phyloP scores from a whole-genome alignment of 1,140 invertebrate genomes.

The Bombus turneri region DNA sequence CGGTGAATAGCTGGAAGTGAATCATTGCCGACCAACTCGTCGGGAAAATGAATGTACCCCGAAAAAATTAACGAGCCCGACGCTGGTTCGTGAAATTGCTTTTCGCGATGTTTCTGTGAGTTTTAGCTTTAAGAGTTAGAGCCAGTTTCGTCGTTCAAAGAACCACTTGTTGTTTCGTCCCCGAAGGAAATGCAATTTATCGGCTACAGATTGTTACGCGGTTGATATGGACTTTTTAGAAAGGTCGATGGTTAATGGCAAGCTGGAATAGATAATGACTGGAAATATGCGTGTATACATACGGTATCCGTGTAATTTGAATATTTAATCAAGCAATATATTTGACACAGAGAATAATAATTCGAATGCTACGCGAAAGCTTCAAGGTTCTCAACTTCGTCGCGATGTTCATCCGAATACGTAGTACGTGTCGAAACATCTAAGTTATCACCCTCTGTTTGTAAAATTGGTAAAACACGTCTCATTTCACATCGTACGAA shows the following conservation, averaged over 20 bases:
- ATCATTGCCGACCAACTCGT: constrained; percentile 4
- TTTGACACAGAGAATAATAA: neutral
- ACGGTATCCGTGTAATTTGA: neutral
- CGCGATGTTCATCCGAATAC: neutral
- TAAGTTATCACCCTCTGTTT: too few species aligned
- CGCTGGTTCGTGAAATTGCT: neutral
- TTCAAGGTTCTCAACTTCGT: neutral
- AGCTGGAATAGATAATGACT: neutral
- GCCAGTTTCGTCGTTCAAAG: too few species aligned
- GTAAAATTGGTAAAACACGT: too few species aligned
- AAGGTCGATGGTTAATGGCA: neutral
- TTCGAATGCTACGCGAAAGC: neutral
- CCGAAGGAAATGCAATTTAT: neutral
- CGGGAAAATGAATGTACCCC: constrained; percentile 20
- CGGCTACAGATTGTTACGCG: neutral
- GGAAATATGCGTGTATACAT: neutral
- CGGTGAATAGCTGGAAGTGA: constrained; percentile 16
- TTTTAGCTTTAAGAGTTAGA: too few species aligned
- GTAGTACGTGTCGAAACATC: too few species aligned
- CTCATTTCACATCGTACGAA: too few species aligned
- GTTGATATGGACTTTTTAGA: neutral
- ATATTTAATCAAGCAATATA: neutral
- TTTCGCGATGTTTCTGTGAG: neutral
- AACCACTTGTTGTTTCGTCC: too few species aligned
- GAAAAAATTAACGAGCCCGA: constrained; percentile 30